These are phyloP conservation scores for Protonibea diacanthus DNA, from an alignment of 2,797 vertebrate species.

Conservation along the genomic window DNA sequence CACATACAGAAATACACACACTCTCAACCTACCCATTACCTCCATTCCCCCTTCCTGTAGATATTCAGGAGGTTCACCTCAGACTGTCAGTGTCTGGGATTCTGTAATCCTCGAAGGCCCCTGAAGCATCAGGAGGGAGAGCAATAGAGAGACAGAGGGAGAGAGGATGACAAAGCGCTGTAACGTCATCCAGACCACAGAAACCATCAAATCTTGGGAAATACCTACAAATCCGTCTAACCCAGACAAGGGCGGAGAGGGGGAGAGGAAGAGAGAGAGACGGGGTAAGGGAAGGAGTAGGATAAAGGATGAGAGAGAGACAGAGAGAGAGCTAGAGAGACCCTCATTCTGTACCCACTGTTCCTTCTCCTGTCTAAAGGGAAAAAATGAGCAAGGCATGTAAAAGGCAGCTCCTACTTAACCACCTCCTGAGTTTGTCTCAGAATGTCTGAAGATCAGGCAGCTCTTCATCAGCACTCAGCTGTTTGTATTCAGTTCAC, in stretches of 20 bases:
- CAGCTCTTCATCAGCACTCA: not conserved
- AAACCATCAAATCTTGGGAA: conserved; percentile 51
- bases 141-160: too few species aligned
- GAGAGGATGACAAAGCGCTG: conserved; percentile 1
- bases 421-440: conserved; percentile 42
- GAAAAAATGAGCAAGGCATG: conserved; percentile 13
- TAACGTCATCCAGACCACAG: conserved; percentile 36
- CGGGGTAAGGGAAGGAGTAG: not conserved
- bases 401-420: conserved; percentile 47
- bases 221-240: conserved; percentile 49
- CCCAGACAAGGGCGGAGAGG: conserved; percentile 32
- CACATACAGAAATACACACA: conserved; percentile 1
- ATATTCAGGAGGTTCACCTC: conserved; percentile 18
- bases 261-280: conserved; percentile 21
- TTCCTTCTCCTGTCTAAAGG: conserved; percentile 27
- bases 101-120: conserved; percentile 34
- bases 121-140: conserved; percentile 8
- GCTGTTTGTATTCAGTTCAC: conserved; percentile 1
- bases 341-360: conserved; percentile 31
- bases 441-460: conserved; percentile 13
- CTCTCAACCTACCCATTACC: not conserved
- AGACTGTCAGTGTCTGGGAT: conserved; percentile 41
- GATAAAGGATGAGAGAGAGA: conserved; percentile 4
- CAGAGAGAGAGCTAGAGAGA: conserved; percentile 3
- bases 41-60: not conserved